Evolutionary conservation across 2,113 vertebrate genomes (phyloP), one percentile per base, ranked within the genome.

Genomic region (Chaenocephalus aceratus): DNA sequence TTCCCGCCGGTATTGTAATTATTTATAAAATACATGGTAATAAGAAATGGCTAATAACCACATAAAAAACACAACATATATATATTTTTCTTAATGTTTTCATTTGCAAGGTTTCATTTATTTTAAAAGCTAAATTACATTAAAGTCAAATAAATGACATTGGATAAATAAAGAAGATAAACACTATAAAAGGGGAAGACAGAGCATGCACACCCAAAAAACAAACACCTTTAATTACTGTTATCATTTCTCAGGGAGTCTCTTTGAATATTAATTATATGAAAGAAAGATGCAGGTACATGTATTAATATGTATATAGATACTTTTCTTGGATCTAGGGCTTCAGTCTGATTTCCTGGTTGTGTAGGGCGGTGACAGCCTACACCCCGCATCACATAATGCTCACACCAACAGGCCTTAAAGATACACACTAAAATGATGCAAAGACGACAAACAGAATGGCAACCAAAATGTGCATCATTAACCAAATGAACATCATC

Each of bases 201-300:
- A 18, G 41, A 69, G 60, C 41, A 54, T 30, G n/a, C 14, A 8
- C 58, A 65, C 41, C 14, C 53, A n/a, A 58, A 14, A 69, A 53
- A 48, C 48, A 59, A 13, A 64, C 62, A 57, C 16, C 67, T 65
- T 70, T 84, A 87, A 89, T 91, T 89, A 88, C 76, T 86, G 73
- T 89, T 76, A 77, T 86, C 64, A 73, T 85, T 89, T 92, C 69
- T 88, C 80, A 74, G 44, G 48, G 57, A 72, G 21, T 51, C 41
- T 41, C 23, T 64, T 36, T 51, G 21, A 64, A 16, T 60, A 51
- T 48, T 83, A 63, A 86, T 90, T 84, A 61, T 61, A 53, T 56
- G 23, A 72, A 30, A 45, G 41, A 61, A 15, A 54, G 23, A 26
- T 54, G 49, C 36, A 54, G 41, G 49, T 34, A n/a, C 21, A 45